Base-by-base conservation (phyloP, 2,888 invertebrate species). In the Platerodrilus igneus region DNA sequence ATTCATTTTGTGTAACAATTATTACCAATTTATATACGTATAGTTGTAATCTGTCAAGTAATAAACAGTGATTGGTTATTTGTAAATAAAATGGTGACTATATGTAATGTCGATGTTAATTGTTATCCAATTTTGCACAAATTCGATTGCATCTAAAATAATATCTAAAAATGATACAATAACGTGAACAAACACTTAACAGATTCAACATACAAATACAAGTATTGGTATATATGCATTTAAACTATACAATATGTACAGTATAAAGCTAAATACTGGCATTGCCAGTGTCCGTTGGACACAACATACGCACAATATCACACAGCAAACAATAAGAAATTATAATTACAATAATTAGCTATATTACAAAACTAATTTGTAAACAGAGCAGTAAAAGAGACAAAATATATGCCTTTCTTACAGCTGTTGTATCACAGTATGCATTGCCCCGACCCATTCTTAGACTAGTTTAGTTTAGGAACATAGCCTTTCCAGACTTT, bases 401-500 rank as follows among this genome's bases (percentile, higher is more conserved):
- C 63, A 58, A 59, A 59, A 56, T n/a, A n/a, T 50, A 50, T 57
- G 62, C 63, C 63, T 63, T 63, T 58, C 55, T 59, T 61, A 66
- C 64, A 62, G 65, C 66, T 67, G 65, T 56, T 67, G 64, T 69
- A 69, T 69, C 68, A 69, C 68, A 69, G 68, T 64, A 65, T 65
- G 64, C 66, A 69, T 68, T 69, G 68, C 68, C 68, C 67, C 69
- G 62, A 60, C 66, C 67, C 67, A 55, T 57, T 56, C 50, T 45
- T 55, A 60, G 63, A 62, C 63, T 62, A 63, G 62, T 62, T 68
- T 64, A 64, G 68, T 68, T 69, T 73, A 73, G 73, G 73, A 74
- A 74, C 72, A 70, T 69, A 64, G 60, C 63, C 42, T 36, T 38
- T 40, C 48, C 47, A 45, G 39, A 56, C 58, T 75, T n/a, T 75